phyloP scores from a whole-genome alignment of 1,140 invertebrate genomes.

The Ruditapes philippinarum region DNA sequence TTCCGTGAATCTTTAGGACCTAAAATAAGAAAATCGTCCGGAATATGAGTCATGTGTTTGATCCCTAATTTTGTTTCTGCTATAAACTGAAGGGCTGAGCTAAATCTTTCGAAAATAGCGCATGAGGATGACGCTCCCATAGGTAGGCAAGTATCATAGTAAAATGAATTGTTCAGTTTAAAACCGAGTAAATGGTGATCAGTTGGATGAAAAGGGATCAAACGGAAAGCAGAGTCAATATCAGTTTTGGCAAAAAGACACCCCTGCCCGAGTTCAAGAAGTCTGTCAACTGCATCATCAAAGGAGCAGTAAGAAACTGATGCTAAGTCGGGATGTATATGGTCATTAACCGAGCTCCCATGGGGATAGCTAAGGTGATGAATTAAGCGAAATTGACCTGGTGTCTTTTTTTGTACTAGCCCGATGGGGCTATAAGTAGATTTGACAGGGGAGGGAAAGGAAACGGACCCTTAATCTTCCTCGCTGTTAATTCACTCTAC shows the following conservation, averaged over 20 bases:
- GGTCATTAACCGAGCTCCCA: conserved; percentile 48
- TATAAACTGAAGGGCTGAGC: conserved; percentile 29
- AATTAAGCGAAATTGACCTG: conserved; percentile 7
- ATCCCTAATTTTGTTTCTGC: not conserved
- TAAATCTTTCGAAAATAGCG: conserved; percentile 47
- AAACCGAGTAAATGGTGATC: conserved; percentile 24
- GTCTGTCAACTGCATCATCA: conserved; percentile 19
- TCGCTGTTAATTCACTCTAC: conserved; percentile 16
- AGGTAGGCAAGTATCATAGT: conserved; percentile 42
- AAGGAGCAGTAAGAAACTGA: not conserved
- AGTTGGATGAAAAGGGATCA: conserved; percentile 8
- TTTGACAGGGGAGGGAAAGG: not conserved
- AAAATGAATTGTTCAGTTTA: not conserved
- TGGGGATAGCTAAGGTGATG: conserved; percentile 57
- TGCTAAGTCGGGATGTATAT: not conserved
- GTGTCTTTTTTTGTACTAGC: conserved; percentile 27
- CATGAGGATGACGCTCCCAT: conserved; percentile 36
- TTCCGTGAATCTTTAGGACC: not conserved
- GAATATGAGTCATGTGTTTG: conserved; percentile 1
- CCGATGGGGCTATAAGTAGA: conserved; percentile 32
- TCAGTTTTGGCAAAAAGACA: conserved; percentile 19
- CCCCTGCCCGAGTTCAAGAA: conserved; percentile 27
- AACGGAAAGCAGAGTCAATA: not conserved
- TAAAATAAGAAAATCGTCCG: conserved; percentile 37
- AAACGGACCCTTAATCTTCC: conserved; percentile 18